These are phyloP conservation scores for Xylocampa areola DNA, from an alignment of 2,888 invertebrate species.

Conservation along the genomic window DNA sequence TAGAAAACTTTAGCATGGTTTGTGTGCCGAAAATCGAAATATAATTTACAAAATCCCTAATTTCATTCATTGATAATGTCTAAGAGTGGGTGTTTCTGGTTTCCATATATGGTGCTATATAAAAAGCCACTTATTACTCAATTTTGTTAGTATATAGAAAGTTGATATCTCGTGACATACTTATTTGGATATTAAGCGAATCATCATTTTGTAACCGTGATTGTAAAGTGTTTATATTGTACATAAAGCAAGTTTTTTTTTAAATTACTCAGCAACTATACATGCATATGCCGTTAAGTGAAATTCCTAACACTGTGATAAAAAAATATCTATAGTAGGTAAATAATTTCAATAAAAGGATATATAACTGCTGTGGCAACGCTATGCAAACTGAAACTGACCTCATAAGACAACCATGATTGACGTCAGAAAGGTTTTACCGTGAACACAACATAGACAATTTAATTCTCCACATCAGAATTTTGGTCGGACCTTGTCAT, in stretches of 20 bases:
- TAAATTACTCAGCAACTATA: no score
- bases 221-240: no score
- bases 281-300: no score
- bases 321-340: no score
- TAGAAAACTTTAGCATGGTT: no score
- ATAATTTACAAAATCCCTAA: no score
- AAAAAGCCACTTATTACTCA: slow-evolving; percentile 20
- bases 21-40: no score
- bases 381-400: slow-evolving; percentile 10
- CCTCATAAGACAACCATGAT: slow-evolving; percentile 3
- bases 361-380: not conserved
- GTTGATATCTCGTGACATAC: slow-evolving; percentile 6
- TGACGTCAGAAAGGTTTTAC: slow-evolving; percentile 2
- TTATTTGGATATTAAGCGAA: not conserved
- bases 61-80: slow-evolving; percentile 8
- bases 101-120: slow-evolving; percentile 5
- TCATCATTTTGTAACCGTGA: no score
- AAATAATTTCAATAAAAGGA: no score
- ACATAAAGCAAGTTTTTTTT: no score
- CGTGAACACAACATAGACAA: not conserved
- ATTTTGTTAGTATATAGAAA: slow-evolving; percentile 30
- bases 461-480: slow-evolving; percentile 9
- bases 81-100: slow-evolving; percentile 26
- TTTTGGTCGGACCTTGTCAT: not conserved
- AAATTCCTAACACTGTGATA: no score